A percentile compares a stretch with the other conserved stretches of the same genome.
These are phyloP conservation scores for Osmerus mordax DNA, from an alignment of 2,113 vertebrate species.

Conservation along the genomic window DNA sequence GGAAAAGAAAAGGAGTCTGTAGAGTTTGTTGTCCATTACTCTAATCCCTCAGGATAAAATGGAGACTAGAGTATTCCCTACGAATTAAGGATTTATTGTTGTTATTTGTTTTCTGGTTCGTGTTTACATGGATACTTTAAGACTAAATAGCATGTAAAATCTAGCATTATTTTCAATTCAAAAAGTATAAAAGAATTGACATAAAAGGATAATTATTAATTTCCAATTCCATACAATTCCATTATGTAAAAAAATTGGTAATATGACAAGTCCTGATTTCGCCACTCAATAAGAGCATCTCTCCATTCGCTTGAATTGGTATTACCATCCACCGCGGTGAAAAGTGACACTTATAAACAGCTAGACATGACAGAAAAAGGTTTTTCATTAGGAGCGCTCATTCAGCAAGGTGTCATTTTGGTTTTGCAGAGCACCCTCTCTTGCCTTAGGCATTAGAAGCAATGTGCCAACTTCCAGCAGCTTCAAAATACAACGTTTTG, in stretches of 20 bases:
- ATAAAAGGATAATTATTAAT: no score
- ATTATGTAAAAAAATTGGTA: no score
- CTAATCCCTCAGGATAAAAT: background rate
- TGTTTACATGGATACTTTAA: background rate
- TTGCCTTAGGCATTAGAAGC: conserved; percentile 1
- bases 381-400: background rate
- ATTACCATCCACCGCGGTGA: background rate
- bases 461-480: conserved; percentile 11
- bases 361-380: background rate
- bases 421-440: background rate
- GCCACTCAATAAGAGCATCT: no score
- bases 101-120: background rate
- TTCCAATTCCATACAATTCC: no score
- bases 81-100: background rate
- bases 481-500: conserved; percentile 16
- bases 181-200: no score
- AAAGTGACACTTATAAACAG: background rate
- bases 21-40: background rate
- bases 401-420: conserved; percentile 10
- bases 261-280: no score
- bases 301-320: background rate
- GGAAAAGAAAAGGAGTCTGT: conserved; percentile 55
- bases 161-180: no score
- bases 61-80: background rate
- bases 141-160: no score